Evolutionary conservation across 1,140 invertebrate species (phyloP).

Genomic region (Drosophila sp.): DNA sequence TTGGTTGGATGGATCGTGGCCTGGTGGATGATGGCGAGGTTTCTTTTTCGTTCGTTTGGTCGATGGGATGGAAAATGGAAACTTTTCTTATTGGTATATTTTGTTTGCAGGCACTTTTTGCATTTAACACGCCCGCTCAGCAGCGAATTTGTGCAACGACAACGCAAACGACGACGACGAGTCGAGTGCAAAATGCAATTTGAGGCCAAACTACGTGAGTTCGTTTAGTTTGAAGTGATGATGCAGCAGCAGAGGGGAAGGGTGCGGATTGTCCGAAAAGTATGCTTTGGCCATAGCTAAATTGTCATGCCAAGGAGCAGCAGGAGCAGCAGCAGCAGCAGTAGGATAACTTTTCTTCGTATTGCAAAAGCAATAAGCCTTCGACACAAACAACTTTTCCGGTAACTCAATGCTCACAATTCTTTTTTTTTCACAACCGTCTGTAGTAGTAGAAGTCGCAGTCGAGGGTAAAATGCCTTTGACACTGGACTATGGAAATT

Average conservation of each 20-base stretch:
- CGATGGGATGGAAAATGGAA: conserved; percentile 17
- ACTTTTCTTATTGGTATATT: conserved; percentile 27
- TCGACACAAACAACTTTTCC: conserved; percentile 30
- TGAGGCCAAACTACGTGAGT: conserved; percentile 65
- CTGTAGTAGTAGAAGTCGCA: neutral
- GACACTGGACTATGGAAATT: conserved; percentile 49
- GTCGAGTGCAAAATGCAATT: conserved; percentile 75
- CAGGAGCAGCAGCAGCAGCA: neutral
- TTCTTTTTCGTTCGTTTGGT: neutral
- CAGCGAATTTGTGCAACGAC: conserved; percentile 66
- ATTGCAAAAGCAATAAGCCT: conserved; percentile 55
- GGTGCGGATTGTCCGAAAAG: conserved; percentile 32
- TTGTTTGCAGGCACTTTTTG: conserved; percentile 41
- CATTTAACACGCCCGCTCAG: conserved; percentile 70
- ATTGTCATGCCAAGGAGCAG: conserved; percentile 57
- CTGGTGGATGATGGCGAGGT: neutral
- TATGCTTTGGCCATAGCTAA: conserved; percentile 37
- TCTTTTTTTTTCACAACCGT: conserved; percentile 28
- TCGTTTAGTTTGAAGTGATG: conserved; percentile 63
- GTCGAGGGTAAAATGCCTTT: conserved; percentile 46
- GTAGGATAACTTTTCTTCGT: conserved; percentile 36
- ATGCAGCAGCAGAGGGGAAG: conserved; percentile 34
- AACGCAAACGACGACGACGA: neutral
- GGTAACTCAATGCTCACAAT: conserved; percentile 58
- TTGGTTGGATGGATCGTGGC: neutral